These are phyloP conservation scores for Sula dactylatra DNA, from an alignment of 2,113 vertebrate species.

Conservation along the genomic window DNA sequence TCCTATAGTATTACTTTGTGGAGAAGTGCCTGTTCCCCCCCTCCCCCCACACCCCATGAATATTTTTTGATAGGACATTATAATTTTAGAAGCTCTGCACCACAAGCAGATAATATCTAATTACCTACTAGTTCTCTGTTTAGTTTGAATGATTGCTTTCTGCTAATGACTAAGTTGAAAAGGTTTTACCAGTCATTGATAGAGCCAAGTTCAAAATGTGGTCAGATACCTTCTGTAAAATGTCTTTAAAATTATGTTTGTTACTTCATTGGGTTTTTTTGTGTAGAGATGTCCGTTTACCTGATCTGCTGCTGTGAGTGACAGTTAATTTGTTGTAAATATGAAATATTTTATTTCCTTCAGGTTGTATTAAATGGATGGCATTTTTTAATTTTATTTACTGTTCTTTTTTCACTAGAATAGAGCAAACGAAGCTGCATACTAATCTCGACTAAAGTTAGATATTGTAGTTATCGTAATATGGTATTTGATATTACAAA, in stretches of 20 bases:
- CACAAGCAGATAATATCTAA: slow-evolving; percentile 29
- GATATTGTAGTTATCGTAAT: background rate
- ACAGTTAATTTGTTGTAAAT: background rate
- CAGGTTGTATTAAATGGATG: background rate
- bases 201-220: background rate
- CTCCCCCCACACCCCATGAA: background rate
- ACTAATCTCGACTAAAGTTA: background rate
- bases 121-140: slow-evolving; percentile 5
- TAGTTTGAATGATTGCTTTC: slow-evolving; percentile 9
- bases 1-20: slow-evolving; percentile 2
- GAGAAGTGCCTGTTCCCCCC: background rate
- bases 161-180: background rate
- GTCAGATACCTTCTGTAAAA: background rate
- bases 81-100: slow-evolving; percentile 32
- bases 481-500: background rate
- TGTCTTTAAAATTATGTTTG: background rate
- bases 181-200: background rate
- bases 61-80: slow-evolving; percentile 19
- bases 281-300: background rate
- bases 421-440: background rate
- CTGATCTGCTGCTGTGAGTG: background rate
- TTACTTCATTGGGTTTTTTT: background rate
- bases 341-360: background rate
- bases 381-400: fast-evolving
- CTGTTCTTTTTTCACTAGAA: background rate